Conservation (phyloP, 2,797 vertebrate species). For the Oryzias dopingdopingensis region DNA sequence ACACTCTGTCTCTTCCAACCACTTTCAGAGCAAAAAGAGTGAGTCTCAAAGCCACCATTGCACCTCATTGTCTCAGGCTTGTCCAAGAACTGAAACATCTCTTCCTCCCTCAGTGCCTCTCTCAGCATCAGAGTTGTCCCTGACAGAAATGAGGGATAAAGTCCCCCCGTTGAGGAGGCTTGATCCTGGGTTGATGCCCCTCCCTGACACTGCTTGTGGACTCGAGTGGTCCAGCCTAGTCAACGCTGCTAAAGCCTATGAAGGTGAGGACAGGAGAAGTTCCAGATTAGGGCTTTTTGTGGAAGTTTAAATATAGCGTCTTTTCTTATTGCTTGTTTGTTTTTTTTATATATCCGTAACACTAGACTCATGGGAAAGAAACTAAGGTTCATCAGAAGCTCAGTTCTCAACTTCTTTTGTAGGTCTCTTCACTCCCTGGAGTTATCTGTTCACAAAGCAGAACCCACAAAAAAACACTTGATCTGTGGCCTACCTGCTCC, state of each 20-base stretch:
- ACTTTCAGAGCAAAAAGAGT: constrained; percentile 83
- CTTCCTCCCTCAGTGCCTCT: constrained; percentile 73
- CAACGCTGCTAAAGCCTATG: constrained; percentile 88
- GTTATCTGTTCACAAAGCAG: constrained; percentile 18
- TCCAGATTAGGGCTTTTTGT: background rate
- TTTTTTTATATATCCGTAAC: constrained; percentile 15
- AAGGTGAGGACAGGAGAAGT: constrained; percentile 75
- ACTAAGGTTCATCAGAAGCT: background rate
- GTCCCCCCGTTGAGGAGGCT: constrained; percentile 78
- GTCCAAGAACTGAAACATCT: constrained; percentile 43
- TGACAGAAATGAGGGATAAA: constrained; percentile 83
- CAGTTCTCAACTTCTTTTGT: background rate
- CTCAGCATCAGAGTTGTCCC: constrained; percentile 86
- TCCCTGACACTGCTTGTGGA: constrained; percentile 86
- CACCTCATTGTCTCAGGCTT: constrained; percentile 86
- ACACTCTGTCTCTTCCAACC: constrained; percentile 67
- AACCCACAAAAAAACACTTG: constrained; percentile 10
- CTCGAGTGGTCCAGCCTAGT: constrained; percentile 94
- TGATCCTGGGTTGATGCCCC: constrained; percentile 89
- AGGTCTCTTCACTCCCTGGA: constrained; percentile 8
- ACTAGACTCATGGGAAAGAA: constrained; percentile 42
- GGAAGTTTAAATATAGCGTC: too few relatives aligned
- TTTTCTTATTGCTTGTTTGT: too few relatives aligned
- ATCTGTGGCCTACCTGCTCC: constrained; percentile 22
- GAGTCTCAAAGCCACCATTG: constrained; percentile 69